phyloP scores from a whole-genome alignment of 2,888 invertebrate genomes.

The Deroplatys truncata region DNA sequence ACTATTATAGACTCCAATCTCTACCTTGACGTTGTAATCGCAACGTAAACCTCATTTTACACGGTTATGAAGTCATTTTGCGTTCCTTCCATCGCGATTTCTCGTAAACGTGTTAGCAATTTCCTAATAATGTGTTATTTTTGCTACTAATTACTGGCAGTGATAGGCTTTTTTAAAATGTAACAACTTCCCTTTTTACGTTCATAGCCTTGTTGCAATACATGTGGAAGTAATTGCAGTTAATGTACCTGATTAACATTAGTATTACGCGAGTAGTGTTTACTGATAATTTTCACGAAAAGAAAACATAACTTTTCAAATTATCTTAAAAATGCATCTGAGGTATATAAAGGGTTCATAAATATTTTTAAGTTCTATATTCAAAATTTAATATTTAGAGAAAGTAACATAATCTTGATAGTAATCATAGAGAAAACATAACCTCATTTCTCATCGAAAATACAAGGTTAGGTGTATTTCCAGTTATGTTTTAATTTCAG shows the following conservation, averaged over 20 bases:
- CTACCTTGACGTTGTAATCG: neutral
- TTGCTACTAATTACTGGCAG: neutral
- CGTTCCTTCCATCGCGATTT: neutral
- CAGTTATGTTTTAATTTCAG: no score
- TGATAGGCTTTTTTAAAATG: neutral
- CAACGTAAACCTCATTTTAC: neutral
- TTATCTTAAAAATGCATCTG: no score
- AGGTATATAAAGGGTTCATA: no score
- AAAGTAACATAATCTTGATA: no score
- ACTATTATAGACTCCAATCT: neutral
- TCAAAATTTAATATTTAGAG: no score
- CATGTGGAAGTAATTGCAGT: neutral
- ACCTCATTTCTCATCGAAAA: no score
- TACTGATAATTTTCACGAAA: no score
- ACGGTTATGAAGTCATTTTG: neutral
- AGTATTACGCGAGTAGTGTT: no score
- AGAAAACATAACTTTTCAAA: no score
- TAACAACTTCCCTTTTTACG: neutral
- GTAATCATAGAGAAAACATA: no score
- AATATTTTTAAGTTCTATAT: no score
- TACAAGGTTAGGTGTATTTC: no score
- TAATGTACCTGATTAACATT: neutral
- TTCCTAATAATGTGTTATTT: neutral
- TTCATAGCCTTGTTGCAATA: neutral
- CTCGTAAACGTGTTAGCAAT: neutral